Evolutionary conservation across 2,888 invertebrate genomes (phyloP), one percentile per base, ranked within the genome.

Genomic region (Cryptocephalus primarius): DNA sequence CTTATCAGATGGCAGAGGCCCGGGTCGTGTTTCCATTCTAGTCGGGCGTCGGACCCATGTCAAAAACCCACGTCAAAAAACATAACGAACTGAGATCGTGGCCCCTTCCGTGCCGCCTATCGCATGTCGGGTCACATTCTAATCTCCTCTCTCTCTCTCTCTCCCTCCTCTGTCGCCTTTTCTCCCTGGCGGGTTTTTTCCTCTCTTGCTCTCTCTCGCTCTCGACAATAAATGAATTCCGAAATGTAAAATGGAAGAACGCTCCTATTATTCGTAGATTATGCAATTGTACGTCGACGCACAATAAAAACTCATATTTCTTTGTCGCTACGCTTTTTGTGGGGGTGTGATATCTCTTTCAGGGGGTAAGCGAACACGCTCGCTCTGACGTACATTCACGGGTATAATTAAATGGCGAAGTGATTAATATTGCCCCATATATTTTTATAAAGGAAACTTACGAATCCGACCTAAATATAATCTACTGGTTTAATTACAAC

Each of bases 31-130:
- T 53, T 53, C 58, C 64, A 60, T 58, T 63, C 62, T 61, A 56
- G 59, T 58, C 58, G 36, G n/a, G 60, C 62, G 67, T 68, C 69
- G 65, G 67, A 69, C 69, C 69, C 68, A 68, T 66, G 65, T 69
- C 69, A 69, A 64, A 62, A 60, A 60, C 60, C 64, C 63, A 61
- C 60, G 65, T 66, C 66, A 64, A 65, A 64, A 66, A 64, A 64
- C 59, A 56, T 57, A 36, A 36, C 36, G 36, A 36, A 11, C 36
- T 36, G 3, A 36, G 36, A 36, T n/a, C 36, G n/a, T 36, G 36
- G 36, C 36, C 36, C 36, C 36, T n/a, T 12, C 36, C n/a, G n/a
- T 11, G 11, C 12, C 11, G 36, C 36, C 36, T 12, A 12, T 36
- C n/a, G 36, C 12, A 11, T 36, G 36, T 12, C 36, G 12, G 6